Base-by-base conservation (phyloP, 1,140 invertebrate species). In the Heliconius melpomene region DNA sequence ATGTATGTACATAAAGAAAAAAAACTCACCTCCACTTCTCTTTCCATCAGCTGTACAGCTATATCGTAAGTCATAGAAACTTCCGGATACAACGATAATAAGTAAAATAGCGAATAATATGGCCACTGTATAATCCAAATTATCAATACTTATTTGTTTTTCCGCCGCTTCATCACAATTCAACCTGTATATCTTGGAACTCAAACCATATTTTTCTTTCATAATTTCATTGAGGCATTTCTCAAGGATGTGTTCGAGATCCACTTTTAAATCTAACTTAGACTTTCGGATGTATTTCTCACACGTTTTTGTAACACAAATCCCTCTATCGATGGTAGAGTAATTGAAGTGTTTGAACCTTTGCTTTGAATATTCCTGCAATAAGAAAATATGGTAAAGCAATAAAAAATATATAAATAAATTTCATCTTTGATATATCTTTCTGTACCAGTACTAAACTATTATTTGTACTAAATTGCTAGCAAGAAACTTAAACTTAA, bases 21-120 rank as follows among this genome's bases (percentile, higher is more conserved):
- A 29, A 66, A 16, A 5, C 60, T 66, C 23, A 66, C 60, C 26
- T 16, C 11, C 26, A 26, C 26, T 6, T 46, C 13, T 16, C 11
- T 66, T 1, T 29, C 1, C 60, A n/a, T 66, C 2, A 23, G 7
- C 13, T 66, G 5, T 66, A 29, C 11, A 6, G 11, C 29, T 66
- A 66, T 6, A 66, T 29, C 9, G n/a, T 29, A 13, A 26, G 11
- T 66, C 60, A 16, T 66, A 66, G n/a, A 6, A 13, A 29, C 60
- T 66, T 66, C 60, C 60, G 5, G 26, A 16, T 29, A 66, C 6
- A 66, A 66, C 13, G 16, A 26, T 16, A 29, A 26, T 18, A 26
- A 66, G 23, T 66, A 66, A 66, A 66, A 66, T 66, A 66, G 7
- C 23, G 13, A 66, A 66, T 29, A 66, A 66, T 66, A 66, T 66